Conservation (phyloP, 2,888 invertebrate species). For the Drosophila merina region DNA sequence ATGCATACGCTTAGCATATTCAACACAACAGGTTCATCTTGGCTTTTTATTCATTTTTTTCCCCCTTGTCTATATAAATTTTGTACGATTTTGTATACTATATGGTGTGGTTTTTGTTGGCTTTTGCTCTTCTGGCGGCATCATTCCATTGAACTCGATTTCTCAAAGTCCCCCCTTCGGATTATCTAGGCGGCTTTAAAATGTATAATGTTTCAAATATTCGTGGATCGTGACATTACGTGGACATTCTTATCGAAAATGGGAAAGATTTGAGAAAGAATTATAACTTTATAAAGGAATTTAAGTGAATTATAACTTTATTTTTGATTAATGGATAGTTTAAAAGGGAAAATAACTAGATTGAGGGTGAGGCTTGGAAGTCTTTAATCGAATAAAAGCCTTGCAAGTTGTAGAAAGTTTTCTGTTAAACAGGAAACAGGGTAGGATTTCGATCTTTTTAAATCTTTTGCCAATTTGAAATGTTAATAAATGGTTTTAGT, state of each 20-base stretch:
- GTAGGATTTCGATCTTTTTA: too few relatives aligned
- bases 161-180: not conserved
- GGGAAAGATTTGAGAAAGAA: not conserved
- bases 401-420: too few relatives aligned
- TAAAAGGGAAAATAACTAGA: not conserved
- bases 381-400: too few relatives aligned
- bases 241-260: not conserved
- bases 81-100: not conserved
- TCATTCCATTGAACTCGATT: slow-evolving; percentile 67
- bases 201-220: slow-evolving; percentile 4
- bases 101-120: slow-evolving; percentile 13
- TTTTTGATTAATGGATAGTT: too few relatives aligned
- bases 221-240: slow-evolving; percentile 3
- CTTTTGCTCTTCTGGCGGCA: slow-evolving; percentile 32
- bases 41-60: not conserved
- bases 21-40: slow-evolving; percentile 69
- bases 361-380: too few relatives aligned
- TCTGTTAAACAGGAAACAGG: too few relatives aligned
- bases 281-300: not conserved
- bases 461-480: too few relatives aligned
- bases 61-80: not conserved
- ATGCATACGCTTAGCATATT: slow-evolving; percentile 72
- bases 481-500: not conserved
- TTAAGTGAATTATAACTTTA: too few relatives aligned
- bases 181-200: not conserved